Evolutionary conservation across 2,113 vertebrate genomes (phyloP), one percentile per base, ranked within the genome.

Genomic region (Xenus cinereus): DNA sequence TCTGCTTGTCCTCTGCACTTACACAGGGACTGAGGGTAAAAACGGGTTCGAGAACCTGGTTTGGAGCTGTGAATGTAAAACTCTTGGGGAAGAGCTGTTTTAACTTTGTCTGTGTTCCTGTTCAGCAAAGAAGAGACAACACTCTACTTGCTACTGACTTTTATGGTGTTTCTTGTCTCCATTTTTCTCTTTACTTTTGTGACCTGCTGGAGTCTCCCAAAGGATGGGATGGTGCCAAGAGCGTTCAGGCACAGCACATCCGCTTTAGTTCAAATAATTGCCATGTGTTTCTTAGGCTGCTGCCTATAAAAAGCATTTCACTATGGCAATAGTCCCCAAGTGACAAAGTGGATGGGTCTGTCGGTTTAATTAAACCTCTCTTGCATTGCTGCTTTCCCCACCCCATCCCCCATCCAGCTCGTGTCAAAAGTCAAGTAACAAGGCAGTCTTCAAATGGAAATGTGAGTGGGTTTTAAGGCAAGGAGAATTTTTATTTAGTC

Each of bases 281-380:
- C 37, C 62, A 21, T 59, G 41, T 74, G 84, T 84, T 80, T 90
- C 83, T 92, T 68, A 95, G 87, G 94, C 64, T 75, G 63, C 79
- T 28, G 72, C 50, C 84, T 96, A 76, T 82, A 92, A 96, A 95
- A 96, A 84, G 81, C 63, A 59, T 81, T 94, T 97, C 41, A 32
- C 69, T 93, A 91, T 92, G 92, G 94, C 93, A 96, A 62, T 93
- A 72, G 90, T 93, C 97, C 97, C 89, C 30, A 90, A 39, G 84
- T 62, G 82, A 77, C 73, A 79, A 77, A 78, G 68, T 13, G 51
- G 73, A 53, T 90, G 72, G 23, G 63, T 86, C 50, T 60, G n/a
- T 59, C 53, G 51, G 51, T 69, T 67, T 96, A 93, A 95, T 91
- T 86, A 90, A 93, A 60, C 69, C 64, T 85, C 64, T 79, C 41